Evolutionary conservation across 2,888 invertebrate species (phyloP).

Genomic region (Agonopterix alstromeriana): DNA sequence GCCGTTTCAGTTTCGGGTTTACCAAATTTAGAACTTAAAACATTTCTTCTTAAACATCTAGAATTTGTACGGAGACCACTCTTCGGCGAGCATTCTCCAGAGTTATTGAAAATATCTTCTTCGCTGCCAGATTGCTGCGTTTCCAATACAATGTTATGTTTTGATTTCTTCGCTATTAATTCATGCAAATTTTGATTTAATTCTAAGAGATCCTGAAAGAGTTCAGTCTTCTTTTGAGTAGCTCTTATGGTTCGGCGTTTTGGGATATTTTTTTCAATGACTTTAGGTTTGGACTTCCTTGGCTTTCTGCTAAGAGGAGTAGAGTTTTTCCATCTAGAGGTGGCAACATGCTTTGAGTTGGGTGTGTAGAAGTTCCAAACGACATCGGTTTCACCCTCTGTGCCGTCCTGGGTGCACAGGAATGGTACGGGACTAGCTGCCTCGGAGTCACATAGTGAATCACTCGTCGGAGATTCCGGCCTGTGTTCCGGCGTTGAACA

Average conservation of each 20-base stretch:
- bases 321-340: conserved; percentile 42
- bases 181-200: conserved; percentile 62
- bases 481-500: conserved; percentile 63
- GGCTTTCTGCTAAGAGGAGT: conserved; percentile 57
- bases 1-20: conserved; percentile 54
- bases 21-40: conserved; percentile 58
- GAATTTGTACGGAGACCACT: conserved; percentile 39
- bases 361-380: conserved; percentile 72
- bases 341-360: conserved; percentile 43
- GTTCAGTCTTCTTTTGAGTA: conserved; percentile 50
- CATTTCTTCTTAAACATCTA: conserved; percentile 55
- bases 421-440: conserved; percentile 67
- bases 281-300: conserved; percentile 42
- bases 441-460: conserved; percentile 60
- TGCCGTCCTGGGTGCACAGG: conserved; percentile 68
- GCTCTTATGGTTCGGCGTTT: conserved; percentile 43
- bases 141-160: conserved; percentile 18
- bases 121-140: conserved; percentile 48
- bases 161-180: conserved; percentile 42
- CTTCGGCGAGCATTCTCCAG: conserved; percentile 54
- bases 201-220: conserved; percentile 60
- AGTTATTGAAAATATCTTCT: conserved; percentile 57
- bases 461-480: conserved; percentile 59
- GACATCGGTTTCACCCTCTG: conserved; percentile 66
- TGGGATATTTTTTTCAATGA: conserved; percentile 43